Evolutionary conservation across 1,140 invertebrate genomes (phyloP), one percentile per base, ranked within the genome.

Genomic region (Drosophila biarmipes): DNA sequence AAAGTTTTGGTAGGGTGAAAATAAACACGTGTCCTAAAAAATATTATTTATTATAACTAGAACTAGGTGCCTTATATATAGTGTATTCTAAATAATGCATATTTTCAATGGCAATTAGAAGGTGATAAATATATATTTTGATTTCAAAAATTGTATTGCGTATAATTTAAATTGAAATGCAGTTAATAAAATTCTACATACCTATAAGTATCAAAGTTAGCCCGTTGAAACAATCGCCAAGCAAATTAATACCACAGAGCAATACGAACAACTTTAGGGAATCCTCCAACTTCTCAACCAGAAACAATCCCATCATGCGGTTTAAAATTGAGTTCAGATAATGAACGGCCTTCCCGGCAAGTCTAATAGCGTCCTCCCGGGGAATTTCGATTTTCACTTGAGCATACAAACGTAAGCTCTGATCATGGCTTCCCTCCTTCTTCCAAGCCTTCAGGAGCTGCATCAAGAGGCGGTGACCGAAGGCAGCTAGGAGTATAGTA

Each of bases 1-100:
- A 87, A 0, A 87, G 15, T 21, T 86, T 87, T 19, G 81, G 81
- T 45, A 86, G 5, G 5, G 81, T 87, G 21, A 86, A 86, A 6
- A 87, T 35, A 5, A 67, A 11, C 1, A 86, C 6, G n/a, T 46
- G 45, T 46, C 45, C 45, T 46, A n/a, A 7, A 5, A 29, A 15
- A 15, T 21, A 35, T 4, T 2, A 24, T 24, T 1, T 24, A n/a
- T n/a, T n/a, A n/a, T n/a, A n/a, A n/a, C n/a, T n/a, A n/a, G n/a
- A n/a, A n/a, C n/a, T n/a, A n/a, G n/a, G n/a, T n/a, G n/a, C n/a
- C n/a, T n/a, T n/a, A n/a, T n/a, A n/a, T n/a, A n/a, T n/a, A n/a
- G n/a, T n/a, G n/a, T n/a, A n/a, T n/a, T n/a, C n/a, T n/a, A n/a
- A n/a, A n/a, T n/a, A n/a, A n/a, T n/a, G n/a, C n/a, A n/a, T n/a